Evolutionary conservation across 1,140 invertebrate species (phyloP), one percentile per base, ranked within the genome.

Genomic region (Neodiprion virginianus): DNA sequence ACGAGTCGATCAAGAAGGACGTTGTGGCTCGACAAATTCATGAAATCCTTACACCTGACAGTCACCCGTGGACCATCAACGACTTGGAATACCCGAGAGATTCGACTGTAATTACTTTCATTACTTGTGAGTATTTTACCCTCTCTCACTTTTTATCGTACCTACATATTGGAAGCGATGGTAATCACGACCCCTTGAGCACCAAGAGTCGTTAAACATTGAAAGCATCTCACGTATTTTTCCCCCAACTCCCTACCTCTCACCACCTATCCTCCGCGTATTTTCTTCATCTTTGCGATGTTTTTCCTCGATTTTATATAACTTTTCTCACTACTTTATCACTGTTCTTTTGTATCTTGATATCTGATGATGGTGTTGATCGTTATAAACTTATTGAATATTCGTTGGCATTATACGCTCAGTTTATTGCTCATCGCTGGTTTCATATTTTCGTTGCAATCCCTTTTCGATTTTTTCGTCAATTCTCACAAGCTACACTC

Each of bases 41-140:
- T 79, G 71, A 77, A 79, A 50, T 77, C 76, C 28, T 86, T 87
- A 72, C 74, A 49, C 72, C 73, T 23, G 74, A 75, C 10, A 77
- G 76, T 28, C 73, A 69, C 69, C 74, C 72, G 65, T 23, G 49
- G 69, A 75, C 74, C 12, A 74, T 74, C 28, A 75, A 53, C 47
- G 74, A 69, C 47, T 47, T 12, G 17, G 17, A 69, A 28, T 14
- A 28, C 21, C 23, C 68, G 68, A 23, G 21, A 69, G 68, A 47
- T 23, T 14, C 10, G 68, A 12, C 21, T 12, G 12, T 21, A 69
- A 47, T 47, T 28, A 11, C 11, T 61, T 17, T 14, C 53, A 61
- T 14, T 61, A 14, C 53, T 61, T 8, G 53, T 61, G 53, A 61
- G 53, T 61, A 61, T 17, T 17, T 0, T 61, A 7, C n/a, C 8